phyloP scores from a whole-genome alignment of 2,888 invertebrate species.

The Dryobotodes eremita region DNA sequence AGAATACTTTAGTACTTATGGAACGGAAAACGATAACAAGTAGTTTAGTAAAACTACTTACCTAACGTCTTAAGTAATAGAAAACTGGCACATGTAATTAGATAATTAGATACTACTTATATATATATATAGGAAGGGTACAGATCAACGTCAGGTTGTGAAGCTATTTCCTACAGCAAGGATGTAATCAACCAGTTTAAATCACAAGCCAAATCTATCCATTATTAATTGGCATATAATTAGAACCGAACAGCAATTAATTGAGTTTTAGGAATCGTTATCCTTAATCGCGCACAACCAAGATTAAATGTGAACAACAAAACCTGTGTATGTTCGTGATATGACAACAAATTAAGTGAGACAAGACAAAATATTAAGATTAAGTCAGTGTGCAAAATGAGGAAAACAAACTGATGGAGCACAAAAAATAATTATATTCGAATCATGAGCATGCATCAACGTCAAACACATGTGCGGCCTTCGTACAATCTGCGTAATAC shows the following conservation, averaged over 20 bases:
- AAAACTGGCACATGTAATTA: conserved; percentile 38
- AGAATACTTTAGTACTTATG: conserved; percentile 14
- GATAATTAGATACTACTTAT: conserved; percentile 25
- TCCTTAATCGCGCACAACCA: conserved; percentile 27
- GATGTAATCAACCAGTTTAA: conserved; percentile 19
- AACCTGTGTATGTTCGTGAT: conserved; percentile 28
- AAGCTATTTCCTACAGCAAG: conserved; percentile 4
- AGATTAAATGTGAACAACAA: conserved; percentile 33
- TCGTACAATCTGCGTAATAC: conserved; percentile 70
- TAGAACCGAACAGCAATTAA: conserved; percentile 5
- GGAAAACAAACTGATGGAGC: conserved; percentile 49
- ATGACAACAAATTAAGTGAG: conserved; percentile 28
- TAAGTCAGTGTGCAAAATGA: conserved; percentile 41
- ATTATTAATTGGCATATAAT: conserved; percentile 19
- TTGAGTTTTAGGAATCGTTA: conserved; percentile 27
- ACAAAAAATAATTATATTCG: conserved; percentile 57
- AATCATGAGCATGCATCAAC: conserved; percentile 61
- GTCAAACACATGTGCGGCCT: conserved; percentile 68
- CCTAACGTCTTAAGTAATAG: conserved; percentile 41
- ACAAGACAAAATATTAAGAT: too few species aligned
- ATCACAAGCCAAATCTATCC: conserved; percentile 4
- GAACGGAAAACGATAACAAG: conserved; percentile 36
- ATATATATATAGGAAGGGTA: background rate
- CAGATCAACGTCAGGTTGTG: conserved; percentile 26
- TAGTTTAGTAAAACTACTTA: conserved; percentile 51